Evolutionary conservation across 92 coral and sea anemone genomes (phyloP).

Genomic region (Epizoanthus scotinus): DNA sequence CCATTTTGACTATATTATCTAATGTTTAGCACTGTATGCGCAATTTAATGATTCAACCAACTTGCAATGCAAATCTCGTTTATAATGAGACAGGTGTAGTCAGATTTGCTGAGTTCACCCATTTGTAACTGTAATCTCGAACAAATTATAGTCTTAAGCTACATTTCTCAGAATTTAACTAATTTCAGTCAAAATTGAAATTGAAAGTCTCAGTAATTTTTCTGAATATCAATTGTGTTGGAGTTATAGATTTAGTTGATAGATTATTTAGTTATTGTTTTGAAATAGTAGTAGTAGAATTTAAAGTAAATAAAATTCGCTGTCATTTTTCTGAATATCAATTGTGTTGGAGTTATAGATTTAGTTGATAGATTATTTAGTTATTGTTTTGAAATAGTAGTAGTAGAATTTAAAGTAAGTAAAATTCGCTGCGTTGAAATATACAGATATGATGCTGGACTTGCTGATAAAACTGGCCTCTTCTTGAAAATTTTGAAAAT

Average conservation of each 20-base stretch:
- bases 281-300: too few species aligned
- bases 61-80: neutral
- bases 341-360: neutral
- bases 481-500: too few species aligned
- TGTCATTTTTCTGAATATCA: neutral
- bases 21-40: neutral
- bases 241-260: too few species aligned
- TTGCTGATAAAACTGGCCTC: too few species aligned
- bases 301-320: too few species aligned
- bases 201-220: neutral
- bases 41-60: neutral
- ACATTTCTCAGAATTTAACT: neutral
- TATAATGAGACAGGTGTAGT: neutral
- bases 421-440: too few species aligned
- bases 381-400: too few species aligned
- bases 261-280: too few species aligned
- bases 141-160: neutral
- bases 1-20: constrained; percentile 12
- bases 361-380: too few species aligned
- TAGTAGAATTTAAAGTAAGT: too few species aligned
- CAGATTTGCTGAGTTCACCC: neutral
- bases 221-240: neutral
- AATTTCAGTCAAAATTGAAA: neutral
- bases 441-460: too few species aligned
- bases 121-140: neutral